Evolutionary conservation across 2,113 vertebrate species (phyloP), one percentile per base, ranked within the genome.

Genomic region (Climacteris rufus): DNA sequence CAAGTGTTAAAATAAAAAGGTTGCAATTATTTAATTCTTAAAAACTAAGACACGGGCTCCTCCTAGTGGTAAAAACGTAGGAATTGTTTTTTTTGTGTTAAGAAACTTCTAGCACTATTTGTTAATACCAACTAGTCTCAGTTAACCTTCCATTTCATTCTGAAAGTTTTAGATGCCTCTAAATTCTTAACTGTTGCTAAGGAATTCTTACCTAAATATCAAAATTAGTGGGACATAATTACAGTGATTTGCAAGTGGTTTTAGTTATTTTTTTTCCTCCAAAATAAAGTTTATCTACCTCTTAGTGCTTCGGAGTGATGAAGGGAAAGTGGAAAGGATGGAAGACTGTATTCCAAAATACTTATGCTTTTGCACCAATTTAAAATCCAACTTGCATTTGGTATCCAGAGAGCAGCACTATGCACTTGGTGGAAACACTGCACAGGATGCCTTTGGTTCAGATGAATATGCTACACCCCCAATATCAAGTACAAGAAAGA

Each of bases 31-130:
- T 42, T 27, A 57, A 76, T 28, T 56, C 22, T 56, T 42, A 30
- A 87, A 79, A 57, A 53, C 22, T 83, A 77, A 87, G 66, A n/a
- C 90, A 83, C 61, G 30, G 40, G 90, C 95, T 94, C 90, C 96
- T 37, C 95, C 90, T 96, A 65, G 90, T 91, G 95, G 96, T 85
- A 91, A 85, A 80, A 85, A 7, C 0, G 0, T 21, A 59, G 35
- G 20, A 11, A 71, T 54, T 63, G 57, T 6, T n/a, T 7, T 22
- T 33, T 78, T 56, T 40, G 10, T 54, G 53, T 31, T 24, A 63
- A 49, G 77, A 85, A 44, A 75, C 15, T 30, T 21, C 69, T 31
- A 31, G 30, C 27, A 28, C 3, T 3, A 21, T 35, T 61, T 65
- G 30, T 15, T 60, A 56, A 24, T 47, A 50, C 10, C 25, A 35